phyloP scores from a whole-genome alignment of 2,797 vertebrate species.

The Syngnathus rostellatus region DNA sequence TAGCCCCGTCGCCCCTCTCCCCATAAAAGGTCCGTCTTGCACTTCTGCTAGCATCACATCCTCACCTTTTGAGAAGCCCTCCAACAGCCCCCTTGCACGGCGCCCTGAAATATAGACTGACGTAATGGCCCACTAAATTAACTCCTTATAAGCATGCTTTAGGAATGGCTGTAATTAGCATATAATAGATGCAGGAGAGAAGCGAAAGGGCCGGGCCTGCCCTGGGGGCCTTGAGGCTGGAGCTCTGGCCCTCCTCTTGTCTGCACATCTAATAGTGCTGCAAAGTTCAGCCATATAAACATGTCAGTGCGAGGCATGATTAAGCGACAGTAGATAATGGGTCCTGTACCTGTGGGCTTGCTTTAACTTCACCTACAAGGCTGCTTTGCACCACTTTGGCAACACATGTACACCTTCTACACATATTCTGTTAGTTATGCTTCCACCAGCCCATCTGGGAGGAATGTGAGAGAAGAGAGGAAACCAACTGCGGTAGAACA shows the following conservation, averaged over 20 bases:
- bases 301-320: conserved; percentile 88
- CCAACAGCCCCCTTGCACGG: conserved; percentile 40
- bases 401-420: conserved; percentile 3
- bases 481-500: conserved; percentile 23
- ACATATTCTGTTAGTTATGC: conserved; percentile 17
- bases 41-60: conserved; percentile 51
- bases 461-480: conserved; percentile 26
- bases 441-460: conserved; percentile 17
- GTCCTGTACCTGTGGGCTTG: conserved; percentile 80
- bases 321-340: conserved; percentile 86
- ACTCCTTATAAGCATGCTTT: conserved; percentile 89
- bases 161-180: conserved; percentile 90
- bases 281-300: conserved; percentile 99
- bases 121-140: conserved; percentile 87
- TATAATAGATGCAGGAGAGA: conserved; percentile 83
- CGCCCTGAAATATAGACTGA: conserved; percentile 70
- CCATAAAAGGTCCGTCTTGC: conserved; percentile 63
- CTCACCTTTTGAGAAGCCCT: conserved; percentile 49
- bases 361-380: conserved; percentile 67
- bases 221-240: conserved; percentile 73
- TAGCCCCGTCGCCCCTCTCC: conserved; percentile 38
- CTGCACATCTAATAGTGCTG: conserved; percentile 79
- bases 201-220: conserved; percentile 80
- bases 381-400: conserved; percentile 27
- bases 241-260: conserved; percentile 77